Conservation (phyloP, 2,113 vertebrate genomes). For the Phocoena sinus region DNA sequence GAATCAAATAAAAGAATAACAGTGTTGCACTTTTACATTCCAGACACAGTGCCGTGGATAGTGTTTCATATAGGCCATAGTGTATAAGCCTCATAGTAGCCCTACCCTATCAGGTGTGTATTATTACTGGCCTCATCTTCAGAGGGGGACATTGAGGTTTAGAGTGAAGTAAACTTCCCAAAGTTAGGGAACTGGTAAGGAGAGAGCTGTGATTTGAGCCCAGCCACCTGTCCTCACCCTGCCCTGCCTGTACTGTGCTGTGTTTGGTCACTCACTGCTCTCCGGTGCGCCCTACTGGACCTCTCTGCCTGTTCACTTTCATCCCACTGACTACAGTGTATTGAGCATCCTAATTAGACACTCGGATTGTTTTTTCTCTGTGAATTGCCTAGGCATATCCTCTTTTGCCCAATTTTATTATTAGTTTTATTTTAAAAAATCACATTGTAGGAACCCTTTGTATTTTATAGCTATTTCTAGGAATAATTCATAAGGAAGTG, state of each 20-base stretch:
- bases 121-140: neutral
- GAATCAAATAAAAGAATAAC: neutral
- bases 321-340: neutral
- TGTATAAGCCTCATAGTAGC: neutral
- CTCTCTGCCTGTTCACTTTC: neutral
- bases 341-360: neutral
- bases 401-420: neutral
- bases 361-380: neutral
- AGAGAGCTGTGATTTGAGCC: neutral
- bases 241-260: neutral
- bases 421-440: neutral
- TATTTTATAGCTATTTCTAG: neutral
- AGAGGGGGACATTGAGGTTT: neutral
- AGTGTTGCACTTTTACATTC: neutral
- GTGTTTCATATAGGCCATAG: neutral
- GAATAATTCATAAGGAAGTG: neutral
- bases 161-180: neutral
- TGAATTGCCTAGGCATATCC: neutral
- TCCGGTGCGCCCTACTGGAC: accelerated
- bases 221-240: neutral
- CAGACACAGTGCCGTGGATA: neutral
- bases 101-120: neutral
- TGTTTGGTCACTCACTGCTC: neutral
- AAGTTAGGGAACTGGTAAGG: neutral
- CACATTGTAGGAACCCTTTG: neutral